These are phyloP conservation scores for Theretra japonica DNA, from an alignment of 2,888 invertebrate species.

Conservation along the genomic window DNA sequence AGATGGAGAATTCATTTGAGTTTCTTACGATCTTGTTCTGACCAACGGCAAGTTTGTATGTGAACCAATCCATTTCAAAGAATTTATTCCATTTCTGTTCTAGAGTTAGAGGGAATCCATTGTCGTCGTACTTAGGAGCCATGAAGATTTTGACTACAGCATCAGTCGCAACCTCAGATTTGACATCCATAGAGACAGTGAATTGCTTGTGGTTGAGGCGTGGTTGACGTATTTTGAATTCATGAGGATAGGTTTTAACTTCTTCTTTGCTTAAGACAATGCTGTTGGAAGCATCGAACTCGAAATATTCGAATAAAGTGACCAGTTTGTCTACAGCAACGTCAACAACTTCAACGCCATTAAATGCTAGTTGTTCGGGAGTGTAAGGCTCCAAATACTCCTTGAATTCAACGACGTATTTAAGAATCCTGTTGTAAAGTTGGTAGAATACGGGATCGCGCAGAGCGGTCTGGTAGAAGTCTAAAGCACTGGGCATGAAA, in stretches of 20 bases:
- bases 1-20: conserved; percentile 86
- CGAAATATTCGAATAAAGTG: conserved; percentile 88
- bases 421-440: conserved; percentile 85
- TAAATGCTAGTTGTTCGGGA: conserved; percentile 81
- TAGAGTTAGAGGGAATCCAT: conserved; percentile 78
- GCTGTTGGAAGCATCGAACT: conserved; percentile 86
- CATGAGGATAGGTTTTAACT: conserved; percentile 61
- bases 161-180: conserved; percentile 83
- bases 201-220: conserved; percentile 90
- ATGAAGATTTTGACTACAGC: conserved; percentile 87
- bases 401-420: conserved; percentile 86
- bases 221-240: conserved; percentile 86
- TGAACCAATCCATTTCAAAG: conserved; percentile 86
- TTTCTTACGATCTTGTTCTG: conserved; percentile 87
- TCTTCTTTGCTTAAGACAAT: conserved; percentile 61
- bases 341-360: conserved; percentile 85
- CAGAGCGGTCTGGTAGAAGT: conserved; percentile 86
- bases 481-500: conserved; percentile 84
- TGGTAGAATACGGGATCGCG: conserved; percentile 90
- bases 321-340: conserved; percentile 86
- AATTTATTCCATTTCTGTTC: conserved; percentile 85
- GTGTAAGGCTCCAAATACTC: conserved; percentile 84
- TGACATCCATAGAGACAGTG: conserved; percentile 84
- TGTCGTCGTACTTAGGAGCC: conserved; percentile 88
- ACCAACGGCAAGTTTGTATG: conserved; percentile 85